phyloP scores from a whole-genome alignment of 2,888 invertebrate species.

The Pterobdella sp. region DNA sequence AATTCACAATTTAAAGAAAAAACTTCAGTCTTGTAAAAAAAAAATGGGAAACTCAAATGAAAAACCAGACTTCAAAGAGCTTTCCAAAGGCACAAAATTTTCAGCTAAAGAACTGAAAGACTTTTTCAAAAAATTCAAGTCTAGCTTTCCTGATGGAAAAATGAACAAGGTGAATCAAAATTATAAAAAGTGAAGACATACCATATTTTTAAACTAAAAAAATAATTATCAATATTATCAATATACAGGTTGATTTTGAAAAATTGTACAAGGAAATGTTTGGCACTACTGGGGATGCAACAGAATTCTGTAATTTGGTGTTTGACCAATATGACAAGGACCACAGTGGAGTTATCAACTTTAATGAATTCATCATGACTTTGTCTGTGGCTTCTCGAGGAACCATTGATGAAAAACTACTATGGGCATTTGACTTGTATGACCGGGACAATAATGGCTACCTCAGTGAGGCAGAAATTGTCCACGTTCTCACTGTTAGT shows the following conservation, averaged over 20 bases:
- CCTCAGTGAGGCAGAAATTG: conserved; percentile 21
- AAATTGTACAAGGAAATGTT: conserved; percentile 26
- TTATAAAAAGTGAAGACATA: background rate
- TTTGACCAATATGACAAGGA: conserved; percentile 27
- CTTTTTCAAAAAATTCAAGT: conserved; percentile 29
- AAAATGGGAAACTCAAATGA: conserved; percentile 25
- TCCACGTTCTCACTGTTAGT: conserved; percentile 24
- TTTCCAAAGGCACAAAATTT: conserved; percentile 29
- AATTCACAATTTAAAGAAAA: too few species aligned
- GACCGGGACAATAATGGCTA: conserved; percentile 22
- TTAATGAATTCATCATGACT: conserved; percentile 26
- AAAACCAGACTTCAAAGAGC: conserved; percentile 32
- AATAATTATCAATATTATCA: background rate
- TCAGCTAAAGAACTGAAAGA: conserved; percentile 27
- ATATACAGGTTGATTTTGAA: conserved; percentile 15
- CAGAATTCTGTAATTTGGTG: conserved; percentile 25
- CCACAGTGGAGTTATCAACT: conserved; percentile 22
- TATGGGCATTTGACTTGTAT: conserved; percentile 25
- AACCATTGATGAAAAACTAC: conserved; percentile 16
- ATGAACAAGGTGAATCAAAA: conserved; percentile 19
- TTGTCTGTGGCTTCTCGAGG: conserved; percentile 23
- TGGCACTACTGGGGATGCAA: conserved; percentile 23
- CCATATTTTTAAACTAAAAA: background rate
- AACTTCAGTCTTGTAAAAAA: too few species aligned
- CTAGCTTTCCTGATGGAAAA: conserved; percentile 31